Evolutionary conservation across 2,797 vertebrate species (phyloP).

Genomic region (Sebastolobus altivelis): DNA sequence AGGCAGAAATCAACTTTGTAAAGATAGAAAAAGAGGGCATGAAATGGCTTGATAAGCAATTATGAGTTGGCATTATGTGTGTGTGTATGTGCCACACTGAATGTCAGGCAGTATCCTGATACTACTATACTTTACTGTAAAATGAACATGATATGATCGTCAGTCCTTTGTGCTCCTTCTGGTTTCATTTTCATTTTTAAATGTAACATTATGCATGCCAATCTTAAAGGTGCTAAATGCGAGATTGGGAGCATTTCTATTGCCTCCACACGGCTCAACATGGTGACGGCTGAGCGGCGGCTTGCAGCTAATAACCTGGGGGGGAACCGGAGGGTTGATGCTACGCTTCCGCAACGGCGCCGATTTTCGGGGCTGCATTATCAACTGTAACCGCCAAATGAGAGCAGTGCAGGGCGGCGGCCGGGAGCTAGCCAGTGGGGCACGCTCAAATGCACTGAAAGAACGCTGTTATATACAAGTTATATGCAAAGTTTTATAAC

Average conservation of each 20-base stretch:
- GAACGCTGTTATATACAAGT: neutral
- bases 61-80: neutral
- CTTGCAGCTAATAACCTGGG: too few relatives aligned
- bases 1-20: constrained; percentile 46
- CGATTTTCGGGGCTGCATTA: too few relatives aligned
- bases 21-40: constrained; percentile 22
- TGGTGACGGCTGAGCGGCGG: too few relatives aligned
- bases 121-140: neutral
- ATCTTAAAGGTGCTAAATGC: constrained; percentile 5
- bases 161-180: neutral
- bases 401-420: too few relatives aligned
- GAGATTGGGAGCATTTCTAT: too few relatives aligned
- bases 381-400: too few relatives aligned
- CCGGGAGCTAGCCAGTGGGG: too few relatives aligned
- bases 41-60: constrained; percentile 33
- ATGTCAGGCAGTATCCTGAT: neutral
- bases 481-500: neutral
- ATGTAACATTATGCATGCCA: neutral
- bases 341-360: too few relatives aligned
- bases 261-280: too few relatives aligned
- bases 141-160: neutral
- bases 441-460: neutral
- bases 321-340: too few relatives aligned
- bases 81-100: neutral
- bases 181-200: neutral